A percentile compares a stretch with the other conserved stretches of the same genome.
Evolutionary conservation across 2,797 vertebrate genomes (phyloP).

Genomic region (Sitta carolinensis): DNA sequence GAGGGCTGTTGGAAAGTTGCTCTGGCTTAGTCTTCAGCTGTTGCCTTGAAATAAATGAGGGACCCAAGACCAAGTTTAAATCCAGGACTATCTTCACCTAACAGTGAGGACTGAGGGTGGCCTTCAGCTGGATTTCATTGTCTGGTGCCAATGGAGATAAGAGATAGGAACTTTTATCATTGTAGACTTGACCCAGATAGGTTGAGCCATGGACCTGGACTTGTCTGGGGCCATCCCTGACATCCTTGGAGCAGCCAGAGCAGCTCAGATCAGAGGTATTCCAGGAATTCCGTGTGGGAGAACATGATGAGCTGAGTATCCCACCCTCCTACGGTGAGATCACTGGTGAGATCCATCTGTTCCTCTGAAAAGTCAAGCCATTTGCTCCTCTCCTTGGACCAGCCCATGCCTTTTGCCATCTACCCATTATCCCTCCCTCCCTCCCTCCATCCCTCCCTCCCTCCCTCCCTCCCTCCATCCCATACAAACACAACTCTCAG

Average conservation of each 20-base stretch:
- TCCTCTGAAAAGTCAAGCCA: background rate
- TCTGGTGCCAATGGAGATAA: background rate
- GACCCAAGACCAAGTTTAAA: background rate
- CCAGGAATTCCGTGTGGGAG: accelerated
- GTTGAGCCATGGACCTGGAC: background rate
- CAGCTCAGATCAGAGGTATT: background rate
- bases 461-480: background rate
- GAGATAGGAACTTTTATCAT: background rate
- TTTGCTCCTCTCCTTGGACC: background rate
- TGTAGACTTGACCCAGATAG: background rate
- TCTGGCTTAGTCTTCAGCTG: background rate
- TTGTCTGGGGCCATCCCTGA: accelerated
- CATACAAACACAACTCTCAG: background rate
- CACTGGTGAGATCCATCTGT: accelerated
- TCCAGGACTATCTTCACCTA: background rate
- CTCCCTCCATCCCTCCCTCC: background rate
- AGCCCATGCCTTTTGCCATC: background rate
- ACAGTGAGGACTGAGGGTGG: background rate
- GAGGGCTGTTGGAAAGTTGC: background rate
- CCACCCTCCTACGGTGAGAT: background rate
- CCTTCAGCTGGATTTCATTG: background rate
- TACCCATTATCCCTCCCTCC: background rate
- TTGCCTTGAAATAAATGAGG: background rate
- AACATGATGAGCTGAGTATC: background rate
- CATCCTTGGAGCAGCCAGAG: background rate